Evolutionary conservation across 2,113 vertebrate species (phyloP).

Genomic region (Prunella fulvescens): DNA sequence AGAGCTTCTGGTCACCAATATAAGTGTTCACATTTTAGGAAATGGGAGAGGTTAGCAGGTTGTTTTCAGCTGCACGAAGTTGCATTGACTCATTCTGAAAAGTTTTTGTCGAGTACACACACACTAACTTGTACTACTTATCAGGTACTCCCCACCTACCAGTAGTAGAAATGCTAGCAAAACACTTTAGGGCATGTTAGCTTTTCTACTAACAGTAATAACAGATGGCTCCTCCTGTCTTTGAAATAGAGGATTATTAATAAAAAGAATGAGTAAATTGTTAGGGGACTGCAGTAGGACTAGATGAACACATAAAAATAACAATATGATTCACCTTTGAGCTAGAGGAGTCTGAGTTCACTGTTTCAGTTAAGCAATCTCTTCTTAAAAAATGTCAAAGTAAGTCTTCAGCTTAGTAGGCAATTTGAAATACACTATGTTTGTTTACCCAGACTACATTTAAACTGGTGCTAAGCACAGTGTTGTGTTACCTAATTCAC

Average conservation of each 20-base stretch:
- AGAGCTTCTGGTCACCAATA: neutral
- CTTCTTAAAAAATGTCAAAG: neutral
- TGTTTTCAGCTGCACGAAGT: neutral
- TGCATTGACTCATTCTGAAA: constrained; percentile 25
- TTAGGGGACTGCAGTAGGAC: neutral
- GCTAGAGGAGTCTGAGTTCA: neutral
- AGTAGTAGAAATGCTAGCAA: neutral
- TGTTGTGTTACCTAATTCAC: neutral
- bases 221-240: neutral
- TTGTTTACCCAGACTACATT: neutral
- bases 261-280: neutral
- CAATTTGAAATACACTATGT: neutral
- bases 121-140: neutral
- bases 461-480: neutral
- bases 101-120: neutral
- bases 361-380: neutral
- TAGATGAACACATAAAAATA: neutral
- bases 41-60: neutral
- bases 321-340: neutral
- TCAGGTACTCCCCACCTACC: neutral
- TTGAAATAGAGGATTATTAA: neutral
- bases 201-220: neutral
- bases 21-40: neutral
- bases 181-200: neutral
- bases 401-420: neutral